Base-by-base conservation (phyloP, 2,797 vertebrate genomes). In the Clarias pachynema region DNA sequence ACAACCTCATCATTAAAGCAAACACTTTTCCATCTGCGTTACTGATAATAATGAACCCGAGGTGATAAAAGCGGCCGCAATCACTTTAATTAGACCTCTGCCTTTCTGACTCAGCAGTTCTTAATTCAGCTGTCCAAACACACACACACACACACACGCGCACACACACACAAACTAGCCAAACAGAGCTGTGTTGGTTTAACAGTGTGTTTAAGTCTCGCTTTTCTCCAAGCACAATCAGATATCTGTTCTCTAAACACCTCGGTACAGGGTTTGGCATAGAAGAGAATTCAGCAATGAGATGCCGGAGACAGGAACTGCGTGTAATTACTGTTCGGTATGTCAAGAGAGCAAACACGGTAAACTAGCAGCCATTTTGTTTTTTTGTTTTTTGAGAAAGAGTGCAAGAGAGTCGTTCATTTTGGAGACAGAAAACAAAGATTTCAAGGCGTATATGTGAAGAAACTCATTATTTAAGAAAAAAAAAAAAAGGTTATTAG, bases 71-170 rank as follows among this genome's bases (percentile, higher is more conserved):
- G 81, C 10, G 1, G 1, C 56, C n/a, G 20, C 31, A 57, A 62
- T 85, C 83, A 80, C 53, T 53, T 79, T 81, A 83, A 75, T 85
- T 85, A 74, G 83, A 77, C 68, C 62, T 40, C 69, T 80, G 77
- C 7, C 44, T 34, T 40, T 73, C 84, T 87, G 86, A 87, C 81
- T 85, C 81, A 72, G 77, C 77, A 72, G 57, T 74, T 77, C 49
- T 72, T 62, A 37, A 68, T 81, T 87, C 86, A 87, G 86, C 88
- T 89, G 88, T 89, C 72, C 66, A 88, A 83, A 88, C 85, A 87
- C 57, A 37, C 29, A 68, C 65, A 89, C 40, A 56, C 5, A 83
- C 80, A 68, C 77, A 77, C 49, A 65, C 81, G 34, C 65, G 87
- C 40, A 44, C 5, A 83, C 81, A 68, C 77, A 77, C 49, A 65